Percentiles rank a stretch among this genome's conserved stretches.
phyloP scores from a whole-genome alignment of 2,888 invertebrate species.

The Hemaris fuciformis region DNA sequence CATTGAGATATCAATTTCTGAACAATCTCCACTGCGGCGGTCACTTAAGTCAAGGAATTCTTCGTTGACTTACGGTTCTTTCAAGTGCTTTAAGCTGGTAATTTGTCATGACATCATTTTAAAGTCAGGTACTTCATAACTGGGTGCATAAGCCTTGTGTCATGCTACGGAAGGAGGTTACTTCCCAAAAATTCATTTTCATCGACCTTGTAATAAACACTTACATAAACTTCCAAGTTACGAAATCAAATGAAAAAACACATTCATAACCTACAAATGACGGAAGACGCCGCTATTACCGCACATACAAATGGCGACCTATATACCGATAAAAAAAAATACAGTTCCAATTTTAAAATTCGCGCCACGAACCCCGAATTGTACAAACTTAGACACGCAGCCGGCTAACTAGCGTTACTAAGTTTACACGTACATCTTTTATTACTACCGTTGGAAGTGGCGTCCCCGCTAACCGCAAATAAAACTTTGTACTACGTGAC shows the following conservation, averaged over 20 bases:
- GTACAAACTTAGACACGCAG: neutral
- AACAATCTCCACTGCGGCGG: too few relatives aligned
- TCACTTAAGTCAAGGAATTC: too few relatives aligned
- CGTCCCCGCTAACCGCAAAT: slow-evolving; percentile 5
- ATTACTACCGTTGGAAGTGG: neutral
- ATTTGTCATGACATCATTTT: too few relatives aligned
- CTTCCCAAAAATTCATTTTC: slow-evolving; percentile 4
- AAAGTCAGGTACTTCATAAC: neutral
- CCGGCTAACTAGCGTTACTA: slow-evolving; percentile 19
- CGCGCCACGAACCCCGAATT: slow-evolving; percentile 49
- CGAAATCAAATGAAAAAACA: slow-evolving; percentile 21
- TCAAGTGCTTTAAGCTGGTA: too few relatives aligned
- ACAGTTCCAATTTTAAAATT: slow-evolving; percentile 68
- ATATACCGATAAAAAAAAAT: slow-evolving; percentile 35
- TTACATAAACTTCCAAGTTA: slow-evolving; percentile 1
- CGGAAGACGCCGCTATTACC: slow-evolving; percentile 15
- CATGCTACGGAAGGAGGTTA: neutral
- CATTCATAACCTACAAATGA: slow-evolving; percentile 25
- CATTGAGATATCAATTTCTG: too few relatives aligned
- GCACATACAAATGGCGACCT: slow-evolving; percentile 57
- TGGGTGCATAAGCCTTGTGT: neutral
- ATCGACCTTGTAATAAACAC: slow-evolving; percentile 16
- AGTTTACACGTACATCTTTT: slow-evolving; percentile 13
- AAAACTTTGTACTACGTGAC: slow-evolving; percentile 36
- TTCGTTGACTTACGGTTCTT: too few relatives aligned